Evolutionary conservation across 2,888 invertebrate species (phyloP), one percentile per base, ranked within the genome.

Genomic region (Hedychridium roseum): DNA sequence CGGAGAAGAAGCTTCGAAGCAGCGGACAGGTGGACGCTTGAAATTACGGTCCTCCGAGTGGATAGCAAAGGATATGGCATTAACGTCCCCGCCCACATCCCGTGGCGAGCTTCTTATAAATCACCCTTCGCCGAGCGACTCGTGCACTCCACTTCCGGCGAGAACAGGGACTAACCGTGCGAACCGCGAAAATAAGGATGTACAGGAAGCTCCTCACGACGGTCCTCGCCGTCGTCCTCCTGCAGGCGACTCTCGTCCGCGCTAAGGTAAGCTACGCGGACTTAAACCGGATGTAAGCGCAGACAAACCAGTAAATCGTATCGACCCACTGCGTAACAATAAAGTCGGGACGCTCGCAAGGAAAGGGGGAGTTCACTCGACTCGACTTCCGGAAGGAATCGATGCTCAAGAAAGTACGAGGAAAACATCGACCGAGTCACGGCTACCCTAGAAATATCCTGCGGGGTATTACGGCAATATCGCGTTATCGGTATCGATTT

Each of bases 71-170:
- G 54, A 60, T 61, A 58, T 57, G 51, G 40, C 57, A 65, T 65
- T 68, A 64, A 53, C 50, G 57, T 54, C 42, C 50, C 62, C 72
- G 75, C 72, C 74, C 60, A 74, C 74, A 73, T 74, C 73, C 73
- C 68, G 74, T 70, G 38, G 41, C 41, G 36, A 28, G 42, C 43
- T 30, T 62, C 68, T 71, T 74, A 74, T 72, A 73, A 73, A 50
- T 35, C 36, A 7, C 35, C 43, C 39, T 12, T 30, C 14, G 18
- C 11, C 34, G 4, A n/a, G 9, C 28, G 2, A 7, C 7, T 12
- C 15, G 9, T n/a, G 17, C 37, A 36, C 1, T 17, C 20, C 51
- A 56, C 37, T 46, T 36, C 15, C 39, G 27, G 20, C 14, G 20
- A 7, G 43, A 17, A 27, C 28, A 49, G 35, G 23, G 32, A 26